Evolutionary conservation across 1,140 invertebrate genomes (phyloP), one percentile per base, ranked within the genome.

Genomic region (Notospermus geniculatus): DNA sequence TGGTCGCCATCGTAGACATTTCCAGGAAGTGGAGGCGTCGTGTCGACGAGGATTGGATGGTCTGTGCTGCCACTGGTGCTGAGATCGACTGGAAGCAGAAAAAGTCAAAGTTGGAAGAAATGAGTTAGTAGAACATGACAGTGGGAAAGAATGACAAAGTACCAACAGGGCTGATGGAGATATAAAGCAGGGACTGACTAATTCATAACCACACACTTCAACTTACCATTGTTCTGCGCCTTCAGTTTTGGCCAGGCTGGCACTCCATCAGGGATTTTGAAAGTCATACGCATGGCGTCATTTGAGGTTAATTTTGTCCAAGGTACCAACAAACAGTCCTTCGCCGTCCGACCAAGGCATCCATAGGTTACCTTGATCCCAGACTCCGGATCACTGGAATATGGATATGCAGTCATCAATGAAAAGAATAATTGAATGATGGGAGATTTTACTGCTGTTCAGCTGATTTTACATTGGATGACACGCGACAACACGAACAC

Each of bases 241-340:
- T 63, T 55, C 4, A 74, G 32, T 54, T 66, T 66, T n/a, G 72
- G 46, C 69, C 71, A 74, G 0, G 60, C 67, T 23, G 67, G 67
- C 11, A 66, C 54, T 1, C 72, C 72, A 39, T 71, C 67, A 13
- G 64, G 61, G 15, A 74, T 67, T 39, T 64, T 23, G 17, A 60
- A 58, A 2, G 52, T 65, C 19, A 62, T 19, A 13, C 30, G 41
- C 32, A 64, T 32, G 4, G 56, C 25, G 50, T 54, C 52, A 4
- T 23, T n/a, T 27, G 52, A 7, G 4, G 4, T 36, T 36, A 36
- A 61, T 1, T 46, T 17, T 13, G 25, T 53, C 72, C 72, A 73
- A 2, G 41, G 22, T 28, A 68, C n/a, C 2, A 67, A 54, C 29
- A 63, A 46, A 53, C 67, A 70, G 56, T 71, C 66, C 19, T 65